Evolutionary conservation across 2,113 vertebrate genomes (phyloP), one percentile per base, ranked within the genome.

Genomic region (Clarias macrocephalus): DNA sequence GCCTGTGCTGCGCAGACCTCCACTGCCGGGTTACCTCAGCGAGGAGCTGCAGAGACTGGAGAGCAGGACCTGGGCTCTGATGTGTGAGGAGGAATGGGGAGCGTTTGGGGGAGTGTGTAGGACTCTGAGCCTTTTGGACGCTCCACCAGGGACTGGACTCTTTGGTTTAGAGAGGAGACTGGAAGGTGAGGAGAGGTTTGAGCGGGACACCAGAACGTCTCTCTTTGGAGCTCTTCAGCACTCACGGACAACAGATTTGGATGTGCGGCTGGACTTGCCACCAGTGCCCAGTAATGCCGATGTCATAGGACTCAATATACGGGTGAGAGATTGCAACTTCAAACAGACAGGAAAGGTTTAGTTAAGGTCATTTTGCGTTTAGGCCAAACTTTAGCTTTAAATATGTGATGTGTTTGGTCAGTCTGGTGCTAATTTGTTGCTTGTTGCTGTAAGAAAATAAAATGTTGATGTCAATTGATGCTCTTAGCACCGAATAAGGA

Each of bases 151-250:
- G 30, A 96, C 96, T 0, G 97, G 97, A 0, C 94, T 99, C 48
- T 92, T 96, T 66, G 92, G 95, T 23, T 91, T 97, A 0, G 95
- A 95, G 28, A 92, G 88, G 48, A 92, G 91, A 83, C 48, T 30
- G 1, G 94, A 95, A 21, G 52, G 37, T 0, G 94, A 95, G 84
- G 97, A 98, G 93, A 96, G 80, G 87, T 98, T 98, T 92, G 97
- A 99, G 86, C 97, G 93, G 8, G 98, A 99, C 76, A 99, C 97
- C 0, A 95, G 97, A 0, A 89, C 96, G 90, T 97, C 97, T 0
- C 96, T 99, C 65, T 99, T 99, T 0, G 98, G 98, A 81, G 98
- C 97, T 3, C 95, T 99, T 3, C 96, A 97, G 54, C 97, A 98
- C 88, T 97, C 96, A 84, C 96, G 96, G 5, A 96, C 98, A 0